Conservation (phyloP, 2,113 vertebrate species). For the Panthera leo region DNA sequence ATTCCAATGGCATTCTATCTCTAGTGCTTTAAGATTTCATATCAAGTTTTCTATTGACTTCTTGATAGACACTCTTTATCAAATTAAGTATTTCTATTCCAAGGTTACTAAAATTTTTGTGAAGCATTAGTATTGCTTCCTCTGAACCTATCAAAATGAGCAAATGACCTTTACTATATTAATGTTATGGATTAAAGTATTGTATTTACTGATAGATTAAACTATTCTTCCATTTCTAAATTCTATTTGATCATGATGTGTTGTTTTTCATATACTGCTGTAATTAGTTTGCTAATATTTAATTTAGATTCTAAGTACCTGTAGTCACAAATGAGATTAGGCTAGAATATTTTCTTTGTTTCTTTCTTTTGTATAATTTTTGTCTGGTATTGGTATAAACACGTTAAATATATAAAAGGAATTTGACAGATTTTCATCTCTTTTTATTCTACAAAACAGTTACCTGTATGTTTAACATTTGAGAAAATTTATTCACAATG, state of each 20-base stretch:
- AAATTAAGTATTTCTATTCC: not conserved
- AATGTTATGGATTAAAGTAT: not conserved
- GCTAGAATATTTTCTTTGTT: not conserved
- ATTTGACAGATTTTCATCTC: conserved; percentile 16
- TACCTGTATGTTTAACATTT: not conserved
- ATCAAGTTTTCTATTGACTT: not conserved
- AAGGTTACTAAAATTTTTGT: not conserved
- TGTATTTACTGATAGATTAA: not conserved
- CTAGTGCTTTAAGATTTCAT: conserved; percentile 33
- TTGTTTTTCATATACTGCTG: not conserved
- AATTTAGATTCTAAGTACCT: not conserved
- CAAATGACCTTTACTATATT: not conserved
- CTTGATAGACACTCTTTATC: not conserved
- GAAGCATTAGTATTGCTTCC: not conserved
- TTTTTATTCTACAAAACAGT: not conserved
- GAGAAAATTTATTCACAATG: conserved; percentile 21
- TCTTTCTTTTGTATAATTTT: not conserved
- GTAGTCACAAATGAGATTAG: not conserved
- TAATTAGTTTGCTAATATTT: conserved; percentile 27
- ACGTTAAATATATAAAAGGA: not conserved
- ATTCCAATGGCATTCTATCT: not conserved
- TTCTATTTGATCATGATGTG: not conserved
- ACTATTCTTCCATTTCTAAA: not conserved
- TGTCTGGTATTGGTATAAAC: not conserved
- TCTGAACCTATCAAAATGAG: not conserved